Evolutionary conservation across 2,113 vertebrate genomes (phyloP), one percentile per base, ranked within the genome.

Genomic region (Kryptolebias marmoratus): DNA sequence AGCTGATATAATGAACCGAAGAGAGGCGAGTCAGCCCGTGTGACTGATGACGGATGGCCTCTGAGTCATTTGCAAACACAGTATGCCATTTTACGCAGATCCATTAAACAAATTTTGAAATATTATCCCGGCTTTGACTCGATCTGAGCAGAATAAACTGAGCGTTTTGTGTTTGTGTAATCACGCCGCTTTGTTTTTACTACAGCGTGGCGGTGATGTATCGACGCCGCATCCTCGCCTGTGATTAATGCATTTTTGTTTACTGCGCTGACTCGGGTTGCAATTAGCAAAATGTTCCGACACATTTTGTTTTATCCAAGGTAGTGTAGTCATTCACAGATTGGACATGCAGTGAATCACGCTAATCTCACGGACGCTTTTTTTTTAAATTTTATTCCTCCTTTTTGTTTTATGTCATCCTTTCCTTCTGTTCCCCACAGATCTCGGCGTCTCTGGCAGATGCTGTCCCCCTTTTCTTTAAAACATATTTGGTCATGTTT

Each of bases 401-500:
- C 22, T 22, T 22, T 22, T 22, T 84, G 80, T 87, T 85, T 83
- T 27, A 64, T 82, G 72, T 79, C 55, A 77, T 77, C 73, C 52
- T 57, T 53, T 60, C 31, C 48, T 44, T 49, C 57, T 2, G 10
- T 57, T 64, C 49, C 57, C 45, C 11, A 59, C 18, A 47, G 77
- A 79, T 84, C 52, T 79, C n/a, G 72, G 67, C 84, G 90, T 90
- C 87, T 77, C 60, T 87, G 84, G 84, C 82, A 89, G 88, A 89
- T 88, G 88, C 85, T 67, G 62, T 77, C 78, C 57, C 54, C 65
- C 87, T 72, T 42, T 22, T 58, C 42, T 6, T 60, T 42, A 42
- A n/a, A n/a, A 5, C 89, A 81, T 77, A 84, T 89, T 85, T 88
- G 84, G 88, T 90, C 81, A 75, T 77, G 80, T 89, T 91, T 90